Evolutionary conservation across 2,113 vertebrate species (phyloP).

Genomic region (Tichodroma muraria): DNA sequence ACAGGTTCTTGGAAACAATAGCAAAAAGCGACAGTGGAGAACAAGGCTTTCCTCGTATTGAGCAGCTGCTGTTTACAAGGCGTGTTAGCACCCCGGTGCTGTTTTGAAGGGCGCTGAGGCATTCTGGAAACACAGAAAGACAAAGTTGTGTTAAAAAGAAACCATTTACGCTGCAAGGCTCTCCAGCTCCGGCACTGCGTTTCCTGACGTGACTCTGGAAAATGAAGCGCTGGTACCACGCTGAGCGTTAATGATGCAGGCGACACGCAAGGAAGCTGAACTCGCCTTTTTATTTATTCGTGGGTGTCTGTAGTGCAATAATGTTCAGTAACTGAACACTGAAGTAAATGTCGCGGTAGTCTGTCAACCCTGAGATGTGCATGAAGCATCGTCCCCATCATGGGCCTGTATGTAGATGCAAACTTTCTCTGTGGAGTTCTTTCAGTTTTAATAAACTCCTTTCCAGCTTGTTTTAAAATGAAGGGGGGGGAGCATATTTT

Average conservation of each 20-base stretch:
- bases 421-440: neutral
- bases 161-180: fast-evolving
- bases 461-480: neutral
- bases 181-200: fast-evolving
- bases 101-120: neutral
- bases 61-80: neutral
- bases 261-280: fast-evolving
- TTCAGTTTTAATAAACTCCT: neutral
- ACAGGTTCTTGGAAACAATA: neutral
- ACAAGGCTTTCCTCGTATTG: neutral
- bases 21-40: neutral
- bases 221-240: fast-evolving
- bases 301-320: constrained; percentile 23
- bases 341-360: neutral
- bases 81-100: fast-evolving
- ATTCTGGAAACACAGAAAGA: neutral
- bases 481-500: neutral
- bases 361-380: neutral
- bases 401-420: neutral
- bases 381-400: neutral
- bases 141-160: neutral
- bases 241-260: neutral
- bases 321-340: neutral
- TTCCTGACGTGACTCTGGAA: neutral
- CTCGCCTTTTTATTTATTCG: neutral